Evolutionary conservation across 1,140 invertebrate species (phyloP).

Genomic region (Drosophila kanapiae): DNA sequence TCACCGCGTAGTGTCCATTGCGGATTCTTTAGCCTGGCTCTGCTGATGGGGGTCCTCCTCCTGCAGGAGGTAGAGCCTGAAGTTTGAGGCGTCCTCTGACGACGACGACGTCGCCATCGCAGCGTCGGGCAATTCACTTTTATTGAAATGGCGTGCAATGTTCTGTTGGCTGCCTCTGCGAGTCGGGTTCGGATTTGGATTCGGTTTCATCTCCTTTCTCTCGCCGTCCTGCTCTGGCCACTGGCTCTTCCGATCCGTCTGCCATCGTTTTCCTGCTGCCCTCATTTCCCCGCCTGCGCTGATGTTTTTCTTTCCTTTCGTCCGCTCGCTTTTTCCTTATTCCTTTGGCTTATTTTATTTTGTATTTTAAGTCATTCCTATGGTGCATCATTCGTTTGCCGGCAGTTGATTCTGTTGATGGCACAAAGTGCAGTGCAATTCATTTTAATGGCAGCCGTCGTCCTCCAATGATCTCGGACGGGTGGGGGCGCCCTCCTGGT

Average conservation of each 20-base stretch:
- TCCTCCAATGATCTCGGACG: conserved; percentile 27
- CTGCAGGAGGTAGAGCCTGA: conserved; percentile 52
- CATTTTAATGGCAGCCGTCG: conserved; percentile 76
- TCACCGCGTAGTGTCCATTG: conserved; percentile 47
- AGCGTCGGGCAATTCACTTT: conserved; percentile 82
- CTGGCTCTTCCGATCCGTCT: conserved; percentile 59
- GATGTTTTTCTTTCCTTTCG: conserved; percentile 19
- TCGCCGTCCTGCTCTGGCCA: conserved; percentile 42
- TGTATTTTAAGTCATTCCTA: conserved; percentile 78
- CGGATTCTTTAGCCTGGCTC: conserved; percentile 57
- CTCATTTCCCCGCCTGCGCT: conserved; percentile 10
- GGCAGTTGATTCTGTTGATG: conserved; percentile 83
- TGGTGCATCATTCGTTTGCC: conserved; percentile 77
- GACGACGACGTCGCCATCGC: conserved; percentile 41
- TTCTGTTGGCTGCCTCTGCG: conserved; percentile 60
- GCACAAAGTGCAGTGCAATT: conserved; percentile 84
- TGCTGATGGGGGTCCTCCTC: conserved; percentile 35
- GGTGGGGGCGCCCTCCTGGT: not conserved
- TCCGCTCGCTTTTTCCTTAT: conserved; percentile 32
- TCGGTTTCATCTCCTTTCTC: conserved; percentile 49
- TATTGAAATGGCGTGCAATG: conserved; percentile 84
- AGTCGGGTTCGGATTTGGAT: conserved; percentile 56
- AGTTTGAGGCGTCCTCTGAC: conserved; percentile 65
- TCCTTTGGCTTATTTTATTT: conserved; percentile 73
- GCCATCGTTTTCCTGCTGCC: conserved; percentile 15